phyloP scores from a whole-genome alignment of 1,140 invertebrate species.

The Drosophila gunungcola region DNA sequence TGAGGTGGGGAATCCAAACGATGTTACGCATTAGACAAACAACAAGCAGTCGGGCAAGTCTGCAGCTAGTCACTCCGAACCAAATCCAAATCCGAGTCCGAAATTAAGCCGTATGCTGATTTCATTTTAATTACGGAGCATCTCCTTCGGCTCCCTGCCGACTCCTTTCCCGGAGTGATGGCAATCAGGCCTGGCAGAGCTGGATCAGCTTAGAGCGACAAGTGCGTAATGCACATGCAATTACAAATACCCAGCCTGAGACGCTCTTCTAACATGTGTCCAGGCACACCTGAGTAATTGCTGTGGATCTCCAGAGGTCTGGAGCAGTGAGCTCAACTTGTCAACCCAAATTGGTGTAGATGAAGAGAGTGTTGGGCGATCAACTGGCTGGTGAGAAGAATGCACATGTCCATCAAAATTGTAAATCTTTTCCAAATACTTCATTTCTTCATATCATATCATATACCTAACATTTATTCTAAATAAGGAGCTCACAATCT shows the following conservation, averaged over 20 bases:
- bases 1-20: constrained; percentile 52
- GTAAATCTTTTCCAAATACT: neutral
- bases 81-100: constrained; percentile 8
- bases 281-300: constrained; percentile 55
- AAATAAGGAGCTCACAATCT: too few relatives aligned
- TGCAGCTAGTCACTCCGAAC: neutral
- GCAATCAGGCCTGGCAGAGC: constrained; percentile 80
- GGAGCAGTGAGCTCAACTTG: constrained; percentile 34
- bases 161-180: constrained; percentile 44
- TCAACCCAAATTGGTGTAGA: constrained; percentile 59
- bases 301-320: constrained; percentile 19
- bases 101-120: constrained; percentile 81
- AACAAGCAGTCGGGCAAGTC: constrained; percentile 69
- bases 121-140: constrained; percentile 80
- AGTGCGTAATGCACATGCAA: constrained; percentile 79
- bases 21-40: constrained; percentile 82
- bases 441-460: neutral
- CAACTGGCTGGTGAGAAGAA: too few relatives aligned
- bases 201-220: constrained; percentile 82
- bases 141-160: constrained; percentile 5
- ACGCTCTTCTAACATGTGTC: constrained; percentile 25
- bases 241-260: constrained; percentile 51
- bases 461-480: neutral
- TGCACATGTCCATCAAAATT: neutral
- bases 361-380: constrained; percentile 25